Conservation (phyloP, 2,797 vertebrate species). For the Harpagifer antarcticus region DNA sequence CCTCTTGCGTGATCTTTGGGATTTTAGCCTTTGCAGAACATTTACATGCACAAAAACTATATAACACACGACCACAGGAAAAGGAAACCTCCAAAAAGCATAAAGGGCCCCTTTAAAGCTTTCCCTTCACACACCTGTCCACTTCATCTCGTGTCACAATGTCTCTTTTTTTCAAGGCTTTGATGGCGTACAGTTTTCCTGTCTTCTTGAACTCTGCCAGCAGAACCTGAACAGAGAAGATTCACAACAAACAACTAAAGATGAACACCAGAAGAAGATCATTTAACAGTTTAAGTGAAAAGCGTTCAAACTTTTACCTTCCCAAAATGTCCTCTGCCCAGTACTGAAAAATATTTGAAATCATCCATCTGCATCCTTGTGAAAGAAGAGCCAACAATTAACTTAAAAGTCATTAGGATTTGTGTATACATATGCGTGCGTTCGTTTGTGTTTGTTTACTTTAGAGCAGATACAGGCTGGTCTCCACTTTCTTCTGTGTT, state of each 20-base stretch:
- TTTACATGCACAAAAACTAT: no score
- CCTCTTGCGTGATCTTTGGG: no score
- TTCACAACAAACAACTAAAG: slow-evolving; percentile 4
- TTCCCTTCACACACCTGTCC: slow-evolving; percentile 82
- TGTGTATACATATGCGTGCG: slow-evolving; percentile 12
- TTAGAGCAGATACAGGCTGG: slow-evolving; percentile 57
- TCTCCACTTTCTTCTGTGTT: slow-evolving; percentile 57
- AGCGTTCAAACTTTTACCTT: slow-evolving; percentile 63
- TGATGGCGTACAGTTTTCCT: slow-evolving; percentile 90
- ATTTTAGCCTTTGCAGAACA: no score
- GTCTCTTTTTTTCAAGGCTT: slow-evolving; percentile 95
- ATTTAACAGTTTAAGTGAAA: not conserved
- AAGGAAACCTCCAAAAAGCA: no score
- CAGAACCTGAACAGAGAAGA: slow-evolving; percentile 85
- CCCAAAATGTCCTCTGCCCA: slow-evolving; percentile 94
- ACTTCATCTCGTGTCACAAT: slow-evolving; percentile 92
- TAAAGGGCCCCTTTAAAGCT: not conserved
- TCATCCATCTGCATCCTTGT: slow-evolving; percentile 86
- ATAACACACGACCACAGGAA: no score
- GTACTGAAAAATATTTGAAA: slow-evolving; percentile 88
- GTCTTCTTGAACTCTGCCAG: slow-evolving; percentile 89
- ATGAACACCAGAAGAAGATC: not conserved
- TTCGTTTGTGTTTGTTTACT: slow-evolving; percentile 52
- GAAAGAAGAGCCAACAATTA: not conserved
- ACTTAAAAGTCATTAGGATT: not conserved